Conservation (phyloP, 2,113 vertebrate species). For the Nesogale talazaci region DNA sequence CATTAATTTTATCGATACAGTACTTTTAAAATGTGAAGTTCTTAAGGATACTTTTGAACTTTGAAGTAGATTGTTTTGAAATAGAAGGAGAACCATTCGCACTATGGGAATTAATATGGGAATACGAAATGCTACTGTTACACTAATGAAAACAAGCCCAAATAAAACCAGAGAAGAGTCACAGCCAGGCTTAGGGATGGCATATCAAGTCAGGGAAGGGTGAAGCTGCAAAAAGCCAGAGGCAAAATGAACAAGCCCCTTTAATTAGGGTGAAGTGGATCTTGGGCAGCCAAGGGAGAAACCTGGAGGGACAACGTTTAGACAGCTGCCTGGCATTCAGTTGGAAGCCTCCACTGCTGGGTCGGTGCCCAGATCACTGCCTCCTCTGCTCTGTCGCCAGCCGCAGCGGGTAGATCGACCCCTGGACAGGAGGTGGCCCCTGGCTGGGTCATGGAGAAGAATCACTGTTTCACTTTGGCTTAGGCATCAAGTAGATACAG, state of each 20-base stretch:
- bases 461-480: accelerated
- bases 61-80: not conserved
- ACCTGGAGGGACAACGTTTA: constrained; percentile 62
- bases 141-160: constrained; percentile 54
- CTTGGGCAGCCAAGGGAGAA: not conserved
- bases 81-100: not conserved
- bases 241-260: constrained; percentile 38
- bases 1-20: not conserved
- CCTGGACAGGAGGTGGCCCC: not conserved
- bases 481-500: not conserved
- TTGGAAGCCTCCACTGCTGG: not conserved
- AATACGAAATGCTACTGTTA: not conserved
- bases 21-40: not conserved
- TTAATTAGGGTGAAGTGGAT: constrained; percentile 53
- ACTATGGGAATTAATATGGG: constrained; percentile 30
- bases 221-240: constrained; percentile 40
- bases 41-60: constrained; percentile 1
- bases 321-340: constrained; percentile 51
- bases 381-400: not conserved
- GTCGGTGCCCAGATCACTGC: not conserved
- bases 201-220: not conserved
- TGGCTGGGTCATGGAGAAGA: not conserved
- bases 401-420: not conserved
- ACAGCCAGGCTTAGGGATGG: constrained; percentile 30
- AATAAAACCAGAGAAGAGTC: constrained; percentile 39